Evolutionary conservation across 30 jellyfish, hydroid and myxozoan genomes (phyloP), one percentile per base, ranked within the genome.

Genomic region (Aurelia aurita complex sp. Pacific): DNA sequence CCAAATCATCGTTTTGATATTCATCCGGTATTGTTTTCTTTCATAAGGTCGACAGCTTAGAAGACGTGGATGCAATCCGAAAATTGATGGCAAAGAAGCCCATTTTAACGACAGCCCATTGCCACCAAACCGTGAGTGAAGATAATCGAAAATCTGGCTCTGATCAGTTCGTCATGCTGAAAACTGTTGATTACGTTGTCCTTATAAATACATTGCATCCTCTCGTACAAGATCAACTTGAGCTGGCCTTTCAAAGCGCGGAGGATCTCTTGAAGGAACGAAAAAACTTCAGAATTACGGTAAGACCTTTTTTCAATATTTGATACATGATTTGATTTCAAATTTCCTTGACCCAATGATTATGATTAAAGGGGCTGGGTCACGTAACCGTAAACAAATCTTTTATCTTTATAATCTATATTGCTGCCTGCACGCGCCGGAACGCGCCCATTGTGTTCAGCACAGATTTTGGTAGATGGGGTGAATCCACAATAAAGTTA

Each of bases 151-250:
- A 69, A 36, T 10, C 69, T 11, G 78, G 68, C 80, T 51, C 72
- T 9, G 91, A 72, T 54, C 61, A 84, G 10, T 55, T 73, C 3
- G 79, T 82, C 34, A 33, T 70, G 61, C 66, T 70, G 53, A 72
- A 81, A 40, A 89, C 89, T 9, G 85, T 89, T 7, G 88, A 86
- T 36, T 91, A 67, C 60, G 83, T 91, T 35, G 96, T 85, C 14
- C 65, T 91, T 16, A 80, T 91, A 35, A 91, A 91, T 53, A 86
- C 96, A 13, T 50, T 76, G 18, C 98, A 91, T 57, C 96, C 96
- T 9, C 94, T 87, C 50, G 63, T 91, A 13, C 61, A 67, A 51
- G 80, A 67, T 12, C 84, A 73, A 43, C 76, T 91, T 54, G 93
- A 91, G 40, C 54, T 59, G 54, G 98, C 96, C 13, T 85, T 91